These are phyloP conservation scores for Salmo trutta DNA, from an alignment of 2,797 vertebrate genomes.

Conservation along the genomic window DNA sequence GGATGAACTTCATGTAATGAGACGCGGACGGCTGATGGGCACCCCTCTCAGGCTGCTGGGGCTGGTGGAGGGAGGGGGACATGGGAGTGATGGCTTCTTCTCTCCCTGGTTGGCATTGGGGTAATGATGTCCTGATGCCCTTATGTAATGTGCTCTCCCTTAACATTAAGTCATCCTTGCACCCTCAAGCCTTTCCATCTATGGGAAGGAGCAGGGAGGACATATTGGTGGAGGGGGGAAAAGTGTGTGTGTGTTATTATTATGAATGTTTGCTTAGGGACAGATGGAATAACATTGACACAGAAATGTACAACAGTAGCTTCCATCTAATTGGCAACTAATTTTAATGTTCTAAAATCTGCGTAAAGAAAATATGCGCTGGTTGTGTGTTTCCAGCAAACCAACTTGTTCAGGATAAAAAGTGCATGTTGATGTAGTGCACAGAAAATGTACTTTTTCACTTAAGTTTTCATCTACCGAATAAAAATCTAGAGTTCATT, in stretches of 20 bases:
- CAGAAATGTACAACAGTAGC: no score
- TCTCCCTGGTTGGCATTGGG: conserved; percentile 29
- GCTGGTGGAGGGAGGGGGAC: conserved; percentile 46
- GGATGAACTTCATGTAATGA: conserved; percentile 54
- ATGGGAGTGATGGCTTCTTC: conserved; percentile 5
- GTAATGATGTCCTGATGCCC: conserved; percentile 64
- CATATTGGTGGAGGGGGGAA: background rate
- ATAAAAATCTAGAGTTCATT: no score
- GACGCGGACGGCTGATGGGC: conserved; percentile 59
- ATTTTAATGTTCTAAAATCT: no score
- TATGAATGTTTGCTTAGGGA: no score
- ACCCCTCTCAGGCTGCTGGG: conserved; percentile 51
- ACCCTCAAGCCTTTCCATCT: background rate
- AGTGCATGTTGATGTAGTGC: no score
- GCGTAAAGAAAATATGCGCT: no score
- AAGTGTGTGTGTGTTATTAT: background rate
- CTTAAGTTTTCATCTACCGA: no score
- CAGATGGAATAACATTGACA: no score
- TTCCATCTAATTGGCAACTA: no score
- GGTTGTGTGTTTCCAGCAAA: no score
- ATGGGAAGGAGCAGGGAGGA: background rate
- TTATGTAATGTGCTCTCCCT: conserved; percentile 57
- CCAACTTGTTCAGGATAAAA: no score
- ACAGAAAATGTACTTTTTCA: no score
- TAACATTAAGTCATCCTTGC: conserved; percentile 31